Percentiles rank a stretch among this genome's conserved stretches.
These are phyloP conservation scores for Harmothoe impar DNA, from an alignment of 2,888 invertebrate genomes.

Conservation along the genomic window DNA sequence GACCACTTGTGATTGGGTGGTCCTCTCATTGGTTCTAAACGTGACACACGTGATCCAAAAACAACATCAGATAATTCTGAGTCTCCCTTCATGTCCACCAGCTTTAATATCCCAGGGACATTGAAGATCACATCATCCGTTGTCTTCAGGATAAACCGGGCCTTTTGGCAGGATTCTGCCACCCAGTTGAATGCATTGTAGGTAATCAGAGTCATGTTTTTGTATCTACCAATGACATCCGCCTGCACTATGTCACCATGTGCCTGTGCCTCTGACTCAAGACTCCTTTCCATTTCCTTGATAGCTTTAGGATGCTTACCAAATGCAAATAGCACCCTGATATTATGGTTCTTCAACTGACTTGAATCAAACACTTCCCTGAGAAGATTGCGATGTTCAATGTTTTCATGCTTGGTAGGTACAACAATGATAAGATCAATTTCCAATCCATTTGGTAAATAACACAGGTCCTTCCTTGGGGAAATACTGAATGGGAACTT, in stretches of 20 bases:
- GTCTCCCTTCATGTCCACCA: background rate
- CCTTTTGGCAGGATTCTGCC: background rate
- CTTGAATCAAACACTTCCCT: no score
- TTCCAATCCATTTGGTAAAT: no score
- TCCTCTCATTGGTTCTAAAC: background rate
- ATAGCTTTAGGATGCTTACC: no score
- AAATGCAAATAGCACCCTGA: no score
- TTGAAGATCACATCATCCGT: background rate
- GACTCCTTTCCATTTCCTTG: no score
- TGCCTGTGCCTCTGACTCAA: no score
- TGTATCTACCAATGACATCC: background rate
- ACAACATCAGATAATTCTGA: background rate
- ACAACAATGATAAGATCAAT: no score
- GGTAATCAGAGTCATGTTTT: background rate
- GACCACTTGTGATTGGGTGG: background rate
- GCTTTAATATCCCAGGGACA: background rate
- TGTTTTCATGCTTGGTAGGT: no score
- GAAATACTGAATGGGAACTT: no score
- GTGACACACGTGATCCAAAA: background rate
- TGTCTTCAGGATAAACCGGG: background rate
- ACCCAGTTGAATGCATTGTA: background rate
- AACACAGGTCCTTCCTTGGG: no score
- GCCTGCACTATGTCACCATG: background rate
- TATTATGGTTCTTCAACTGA: no score
- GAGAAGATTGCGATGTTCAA: no score